Base-by-base conservation (phyloP, 2,113 vertebrate species). In the Lagopus muta region DNA sequence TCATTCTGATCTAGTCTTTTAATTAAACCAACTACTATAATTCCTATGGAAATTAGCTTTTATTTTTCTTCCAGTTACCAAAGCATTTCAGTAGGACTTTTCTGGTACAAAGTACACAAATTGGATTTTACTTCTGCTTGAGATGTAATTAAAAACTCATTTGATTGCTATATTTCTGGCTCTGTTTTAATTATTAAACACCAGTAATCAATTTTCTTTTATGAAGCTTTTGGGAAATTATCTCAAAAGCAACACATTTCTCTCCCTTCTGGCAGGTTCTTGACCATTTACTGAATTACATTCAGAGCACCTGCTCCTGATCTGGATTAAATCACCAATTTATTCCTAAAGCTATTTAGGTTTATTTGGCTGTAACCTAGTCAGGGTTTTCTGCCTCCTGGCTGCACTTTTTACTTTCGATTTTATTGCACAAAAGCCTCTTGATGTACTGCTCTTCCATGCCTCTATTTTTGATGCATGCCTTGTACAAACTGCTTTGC, bases 221-320 rank as follows among this genome's bases (percentile, higher is more conserved):
- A 98, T 98, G 97, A 97, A 97, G 96, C 97, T 97, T 97, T 98
- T 98, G 98, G 98, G 98, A 98, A 98, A 99, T 98, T 95, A 98
- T 98, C 98, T 97, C 95, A 97, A 97, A 98, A 98, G 97, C 97
- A 95, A 97, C 96, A 95, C 95, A 97, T 97, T 98, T 97, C 96
- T 98, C 94, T 98, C 95, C 97, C 98, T 96, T 97, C 96, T 98
- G 98, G 97, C 97, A 97, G 95, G 94, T 97, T 97, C 96, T 97
- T 47, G 55, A 97, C 96, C 94, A 93, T 97, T 98, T 97, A 97
- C 97, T 97, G 97, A 98, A 98, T 98, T 97, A 97, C 94, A 90
- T 96, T 90, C 94, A 82, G 84, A 95, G 96, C 98, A 98, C 97
- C 97, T 98, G 97, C 96, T 96, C 96, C 94, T 95, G 97, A 97